Evolutionary conservation across 2,888 invertebrate genomes (phyloP), one percentile per base, ranked within the genome.

Genomic region (Rhagonycha fulva): DNA sequence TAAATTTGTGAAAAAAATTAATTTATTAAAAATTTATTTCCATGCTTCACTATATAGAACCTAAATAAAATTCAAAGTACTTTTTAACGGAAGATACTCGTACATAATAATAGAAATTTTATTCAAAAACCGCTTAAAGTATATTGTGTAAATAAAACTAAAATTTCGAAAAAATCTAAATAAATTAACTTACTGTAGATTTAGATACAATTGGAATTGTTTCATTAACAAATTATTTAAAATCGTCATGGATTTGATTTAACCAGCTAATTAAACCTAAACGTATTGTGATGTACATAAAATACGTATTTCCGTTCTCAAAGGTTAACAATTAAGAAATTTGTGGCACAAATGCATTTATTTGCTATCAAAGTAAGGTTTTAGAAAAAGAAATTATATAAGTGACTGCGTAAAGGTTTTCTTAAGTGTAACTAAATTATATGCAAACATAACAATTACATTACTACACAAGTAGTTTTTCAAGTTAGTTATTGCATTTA

Each of bases 391-490:
- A 28, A 71, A 11, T 12, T 69, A 26, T 19, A 24, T 60, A 74
- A 71, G 24, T 23, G 47, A 26, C 24, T 66, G 69, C n/a, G 62
- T 71, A 62, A 69, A 68, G 72, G 68, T 77, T 77, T 70, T 71
- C 26, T 72, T 72, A 77, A 71, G 71, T 75, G 74, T 68, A 75
- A 75, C 63, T 77, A 77, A 78, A 76, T 78, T 78, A 78, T 76
- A 74, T 74, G 78, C 78, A 75, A 79, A 83, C 83, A 83, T 80
- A 82, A 83, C 83, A 83, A 82, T 82, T 83, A 83, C 83, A 83
- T 83, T 83, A 83, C 79, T 80, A 80, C 81, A 80, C 82, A 78
- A 82, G 83, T 83, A 83, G 79, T 83, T 83, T 83, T 83, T 82
- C 82, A 82, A 81, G 83, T 83, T 82, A 81, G 80, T 81, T 82